Percentiles rank a stretch among this genome's conserved stretches.
Conservation (phyloP, 1,140 invertebrate genomes). For the Palaemon carinicauda region DNA sequence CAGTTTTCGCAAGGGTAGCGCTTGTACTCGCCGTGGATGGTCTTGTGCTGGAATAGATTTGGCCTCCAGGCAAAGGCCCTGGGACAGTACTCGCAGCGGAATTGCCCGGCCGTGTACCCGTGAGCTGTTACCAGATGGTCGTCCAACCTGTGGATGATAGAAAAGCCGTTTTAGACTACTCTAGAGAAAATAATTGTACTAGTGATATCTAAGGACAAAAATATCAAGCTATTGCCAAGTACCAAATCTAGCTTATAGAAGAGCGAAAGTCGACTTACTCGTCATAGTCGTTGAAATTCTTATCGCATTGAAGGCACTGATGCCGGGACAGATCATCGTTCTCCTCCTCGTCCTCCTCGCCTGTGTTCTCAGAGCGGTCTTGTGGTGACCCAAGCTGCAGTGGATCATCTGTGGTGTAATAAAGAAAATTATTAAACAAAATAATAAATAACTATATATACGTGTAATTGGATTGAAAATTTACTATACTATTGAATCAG, state of each 20-base stretch:
- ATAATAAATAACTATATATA: no score
- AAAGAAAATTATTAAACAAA: no score
- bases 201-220: no score
- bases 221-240: no score
- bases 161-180: no score
- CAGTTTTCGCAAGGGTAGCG: slow-evolving; percentile 95
- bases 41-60: slow-evolving; percentile 82
- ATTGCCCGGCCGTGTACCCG: slow-evolving; percentile 78
- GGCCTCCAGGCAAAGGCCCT: slow-evolving; percentile 83
- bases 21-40: slow-evolving; percentile 66
- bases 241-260: no score
- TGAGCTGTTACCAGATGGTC: slow-evolving; percentile 80
- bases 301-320: slow-evolving; percentile 76
- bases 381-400: slow-evolving; percentile 31
- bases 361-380: slow-evolving; percentile 40
- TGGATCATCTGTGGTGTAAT: slow-evolving; percentile 20
- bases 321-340: slow-evolving; percentile 67
- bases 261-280: slow-evolving; percentile 73
- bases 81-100: slow-evolving; percentile 84
- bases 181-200: no score
- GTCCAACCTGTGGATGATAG: slow-evolving; percentile 75
- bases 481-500: no score
- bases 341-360: slow-evolving; percentile 66
- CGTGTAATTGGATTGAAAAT: no score
- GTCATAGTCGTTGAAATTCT: slow-evolving; percentile 75